Percentiles rank a stretch among this genome's conserved stretches.
These are phyloP conservation scores for Tinea trinotella DNA, from an alignment of 2,888 invertebrate species.

Conservation along the genomic window DNA sequence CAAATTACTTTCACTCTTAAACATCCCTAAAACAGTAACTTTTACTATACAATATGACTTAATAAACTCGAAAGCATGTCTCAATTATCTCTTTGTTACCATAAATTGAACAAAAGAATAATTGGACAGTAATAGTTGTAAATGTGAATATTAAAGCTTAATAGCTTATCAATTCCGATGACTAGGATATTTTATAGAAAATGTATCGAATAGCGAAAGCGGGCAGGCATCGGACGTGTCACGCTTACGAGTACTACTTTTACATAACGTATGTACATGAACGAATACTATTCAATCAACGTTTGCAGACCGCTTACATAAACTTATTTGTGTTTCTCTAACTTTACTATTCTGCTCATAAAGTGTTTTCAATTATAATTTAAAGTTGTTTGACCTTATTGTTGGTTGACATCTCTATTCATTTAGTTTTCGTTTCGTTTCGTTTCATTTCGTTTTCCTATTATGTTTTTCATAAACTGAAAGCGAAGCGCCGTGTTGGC, in stretches of 20 bases:
- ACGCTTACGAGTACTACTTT: slow-evolving; percentile 35
- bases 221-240: slow-evolving; percentile 6
- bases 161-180: background rate
- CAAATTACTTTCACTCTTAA: too few relatives aligned
- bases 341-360: slow-evolving; percentile 24
- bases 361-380: slow-evolving; percentile 3
- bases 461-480: background rate
- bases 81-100: background rate
- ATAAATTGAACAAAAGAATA: background rate
- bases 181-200: background rate
- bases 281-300: slow-evolving; percentile 51
- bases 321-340: slow-evolving; percentile 35
- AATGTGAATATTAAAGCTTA: background rate
- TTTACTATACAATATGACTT: too few relatives aligned
- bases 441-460: background rate
- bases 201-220: slow-evolving; percentile 12
- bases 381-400: background rate
- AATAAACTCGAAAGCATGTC: too few relatives aligned
- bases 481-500: background rate
- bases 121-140: background rate
- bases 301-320: slow-evolving; percentile 49
- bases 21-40: too few relatives aligned
- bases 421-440: background rate
- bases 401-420: background rate
- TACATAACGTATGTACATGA: slow-evolving; percentile 53